These are phyloP conservation scores for Nixonia krombeini DNA, from an alignment of 1,140 invertebrate genomes.

Conservation along the genomic window DNA sequence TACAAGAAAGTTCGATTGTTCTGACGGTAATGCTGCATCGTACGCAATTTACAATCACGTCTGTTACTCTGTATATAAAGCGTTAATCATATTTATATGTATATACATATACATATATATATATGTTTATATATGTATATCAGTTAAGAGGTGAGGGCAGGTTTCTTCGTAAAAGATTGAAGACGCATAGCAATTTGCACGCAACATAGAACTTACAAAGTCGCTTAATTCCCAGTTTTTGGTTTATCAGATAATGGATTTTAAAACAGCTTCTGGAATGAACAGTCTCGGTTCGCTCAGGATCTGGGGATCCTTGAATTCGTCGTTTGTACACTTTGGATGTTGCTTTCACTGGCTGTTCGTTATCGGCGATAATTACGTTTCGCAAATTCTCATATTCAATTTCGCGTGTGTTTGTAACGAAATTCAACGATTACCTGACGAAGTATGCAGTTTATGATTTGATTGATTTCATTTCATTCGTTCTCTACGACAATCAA, in stretches of 20 bases:
- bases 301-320: no score
- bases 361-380: no score
- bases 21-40: conserved; percentile 37
- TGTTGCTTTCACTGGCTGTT: no score
- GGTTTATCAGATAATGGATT: conserved; percentile 34
- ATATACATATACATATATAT: conserved; percentile 39
- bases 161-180: conserved; percentile 29
- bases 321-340: no score
- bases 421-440: neutral
- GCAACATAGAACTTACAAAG: conserved; percentile 20
- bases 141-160: conserved; percentile 31
- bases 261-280: conserved; percentile 19
- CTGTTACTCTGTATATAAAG: conserved; percentile 43
- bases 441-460: neutral
- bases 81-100: conserved; percentile 46
- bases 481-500: conserved; percentile 11
- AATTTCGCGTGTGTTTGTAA: neutral
- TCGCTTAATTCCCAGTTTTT: conserved; percentile 21
- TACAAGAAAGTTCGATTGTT: conserved; percentile 48
- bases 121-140: conserved; percentile 40
- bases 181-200: conserved; percentile 20
- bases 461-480: neutral
- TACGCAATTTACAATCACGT: conserved; percentile 44
- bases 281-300: conserved; percentile 4
- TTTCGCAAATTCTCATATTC: neutral